Evolutionary conservation across 2,888 invertebrate species (phyloP), one percentile per base, ranked within the genome.

Genomic region (Tanytarsus gracilentus): DNA sequence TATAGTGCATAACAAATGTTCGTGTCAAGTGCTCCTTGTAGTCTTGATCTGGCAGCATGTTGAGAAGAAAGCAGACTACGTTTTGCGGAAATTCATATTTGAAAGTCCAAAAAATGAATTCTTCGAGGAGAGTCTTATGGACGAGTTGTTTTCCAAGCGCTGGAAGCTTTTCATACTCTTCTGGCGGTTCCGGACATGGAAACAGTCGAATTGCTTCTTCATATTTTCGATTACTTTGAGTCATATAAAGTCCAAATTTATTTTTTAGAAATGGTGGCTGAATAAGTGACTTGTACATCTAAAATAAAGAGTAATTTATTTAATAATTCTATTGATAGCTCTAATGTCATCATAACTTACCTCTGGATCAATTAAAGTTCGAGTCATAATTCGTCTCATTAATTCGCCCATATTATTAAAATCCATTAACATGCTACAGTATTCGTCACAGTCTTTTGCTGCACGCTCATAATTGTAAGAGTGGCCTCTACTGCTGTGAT

Each of bases 21-120:
- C 89, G 81, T 0, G 95, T 94, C 64, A 98, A 82, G 65, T 92
- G 88, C 69, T 93, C 92, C 88, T 97, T 97, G 71, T 96, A 97
- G 68, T 88, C 86, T 64, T 89, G 88, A 76, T 96, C 94, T 2
- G 96, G 96, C 68, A 98, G 77, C 86, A 98, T 89, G 71, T 95
- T 94, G 59, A 98, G 80, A 63, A 98, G 76, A 65, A 97, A 83
- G 69, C 96, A 97, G 58, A 97, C 96, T 61, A 98, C 82, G 71
- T 93, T 94, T 76, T 97, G 95, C 1, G 97, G 97, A 76, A 97
- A 98, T 74, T 97, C 95, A 73, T 89, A 94, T 71, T 91, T 91
- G 63, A 97, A 93, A 21, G 93, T 94, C 97, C 98, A 98, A 77
- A 98, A 97, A 66, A 97, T 90, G 65, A 98, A 81, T 77, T 98